phyloP scores from a whole-genome alignment of 2,888 invertebrate species.

The Drosophila nr. fundita region DNA sequence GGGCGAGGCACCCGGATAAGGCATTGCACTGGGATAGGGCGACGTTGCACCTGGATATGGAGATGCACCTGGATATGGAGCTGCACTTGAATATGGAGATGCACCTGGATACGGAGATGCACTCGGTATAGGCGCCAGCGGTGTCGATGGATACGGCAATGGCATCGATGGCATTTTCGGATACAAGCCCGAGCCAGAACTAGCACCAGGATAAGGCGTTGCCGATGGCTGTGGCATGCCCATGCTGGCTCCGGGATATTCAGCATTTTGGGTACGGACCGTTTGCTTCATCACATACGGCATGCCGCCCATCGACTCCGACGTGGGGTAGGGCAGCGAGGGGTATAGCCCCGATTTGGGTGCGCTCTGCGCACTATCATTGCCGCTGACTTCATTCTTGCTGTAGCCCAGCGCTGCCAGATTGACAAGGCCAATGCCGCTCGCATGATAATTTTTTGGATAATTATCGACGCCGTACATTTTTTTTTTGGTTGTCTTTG shows the following conservation, averaged over 20 bases:
- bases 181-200: constrained; percentile 50
- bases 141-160: constrained; percentile 56
- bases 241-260: constrained; percentile 43
- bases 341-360: constrained; percentile 79
- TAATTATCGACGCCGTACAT: constrained; percentile 79
- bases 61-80: constrained; percentile 1
- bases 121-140: constrained; percentile 33
- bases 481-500: not conserved
- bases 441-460: constrained; percentile 84
- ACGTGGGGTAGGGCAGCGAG: constrained; percentile 78
- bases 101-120: constrained; percentile 12
- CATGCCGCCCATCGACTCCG: constrained; percentile 73
- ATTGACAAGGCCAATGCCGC: constrained; percentile 83
- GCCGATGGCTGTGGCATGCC: constrained; percentile 54
- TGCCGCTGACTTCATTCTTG: constrained; percentile 67
- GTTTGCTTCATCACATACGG: constrained; percentile 71
- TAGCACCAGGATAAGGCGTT: constrained; percentile 62
- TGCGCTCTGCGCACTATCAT: constrained; percentile 36
- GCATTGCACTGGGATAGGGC: constrained; percentile 30
- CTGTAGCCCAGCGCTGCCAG: constrained; percentile 83
- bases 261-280: constrained; percentile 56
- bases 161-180: constrained; percentile 54
- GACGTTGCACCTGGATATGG: constrained; percentile 8
- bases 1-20: constrained; percentile 34
- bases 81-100: constrained; percentile 2